Percentiles rank a stretch among this genome's conserved stretches.
These are phyloP conservation scores for Nyctibius bracteatus DNA, from an alignment of 2,113 vertebrate species.

Conservation along the genomic window DNA sequence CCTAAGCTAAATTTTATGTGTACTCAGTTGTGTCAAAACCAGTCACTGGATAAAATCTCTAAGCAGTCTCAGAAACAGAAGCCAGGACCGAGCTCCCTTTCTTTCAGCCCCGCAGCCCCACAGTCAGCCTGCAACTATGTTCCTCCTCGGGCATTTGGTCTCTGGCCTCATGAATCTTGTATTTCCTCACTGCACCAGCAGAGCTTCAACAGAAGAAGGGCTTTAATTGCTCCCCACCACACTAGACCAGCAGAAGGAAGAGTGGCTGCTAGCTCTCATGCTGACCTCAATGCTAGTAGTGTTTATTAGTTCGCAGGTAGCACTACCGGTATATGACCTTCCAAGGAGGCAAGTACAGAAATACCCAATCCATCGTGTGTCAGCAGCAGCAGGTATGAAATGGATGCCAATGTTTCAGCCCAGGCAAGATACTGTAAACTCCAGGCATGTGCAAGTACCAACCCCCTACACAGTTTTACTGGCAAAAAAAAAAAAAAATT, in stretches of 20 bases:
- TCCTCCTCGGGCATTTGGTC: fast-evolving
- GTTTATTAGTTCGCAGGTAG: neutral
- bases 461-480: neutral
- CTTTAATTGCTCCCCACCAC: neutral
- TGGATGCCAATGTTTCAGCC: neutral
- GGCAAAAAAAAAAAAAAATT: neutral
- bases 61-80: neutral
- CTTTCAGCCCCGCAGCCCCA: neutral
- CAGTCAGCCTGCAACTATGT: fast-evolving
- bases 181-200: neutral
- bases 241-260: neutral
- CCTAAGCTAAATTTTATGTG: neutral
- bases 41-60: neutral
- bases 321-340: neutral
- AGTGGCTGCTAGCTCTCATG: neutral
- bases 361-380: neutral
- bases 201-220: neutral
- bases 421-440: neutral
- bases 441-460: neutral
- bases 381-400: neutral
- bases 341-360: neutral
- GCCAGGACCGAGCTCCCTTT: neutral
- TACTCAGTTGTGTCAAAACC: neutral
- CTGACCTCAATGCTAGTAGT: fast-evolving
- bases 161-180: neutral